Conservation (phyloP, 2,797 vertebrate genomes). For the Parauchenoglanis ngamensis region DNA sequence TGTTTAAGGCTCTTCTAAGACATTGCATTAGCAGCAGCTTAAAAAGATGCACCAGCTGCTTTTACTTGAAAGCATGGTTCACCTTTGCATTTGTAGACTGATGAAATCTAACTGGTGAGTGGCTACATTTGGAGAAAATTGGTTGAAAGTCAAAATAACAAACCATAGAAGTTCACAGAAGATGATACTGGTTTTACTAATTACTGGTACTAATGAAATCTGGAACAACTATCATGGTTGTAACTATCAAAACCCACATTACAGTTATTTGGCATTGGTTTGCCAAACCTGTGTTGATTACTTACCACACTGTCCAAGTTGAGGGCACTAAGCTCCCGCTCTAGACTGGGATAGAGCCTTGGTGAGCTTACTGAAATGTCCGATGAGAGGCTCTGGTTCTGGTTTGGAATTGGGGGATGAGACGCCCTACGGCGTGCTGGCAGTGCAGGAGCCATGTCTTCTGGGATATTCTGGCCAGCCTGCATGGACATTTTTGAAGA, state of each 20-base stretch:
- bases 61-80: background rate
- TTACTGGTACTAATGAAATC: background rate
- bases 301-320: constrained; percentile 55
- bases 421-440: constrained; percentile 52
- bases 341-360: constrained; percentile 67
- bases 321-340: constrained; percentile 41
- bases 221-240: background rate
- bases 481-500: constrained; percentile 19
- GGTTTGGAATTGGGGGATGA: constrained; percentile 9
- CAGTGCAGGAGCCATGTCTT: constrained; percentile 49
- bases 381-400: background rate
- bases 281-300: background rate
- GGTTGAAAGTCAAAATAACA: background rate
- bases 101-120: background rate
- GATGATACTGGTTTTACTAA: background rate
- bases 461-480: background rate
- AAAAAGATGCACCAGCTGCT: background rate
- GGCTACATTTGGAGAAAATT: background rate
- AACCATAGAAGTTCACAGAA: background rate
- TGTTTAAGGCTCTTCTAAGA: background rate
- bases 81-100: background rate
- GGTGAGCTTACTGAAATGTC: background rate
- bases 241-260: background rate
- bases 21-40: background rate
- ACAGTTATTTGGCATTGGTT: background rate